These are phyloP conservation scores for Pimpla rufipes DNA, from an alignment of 2,888 invertebrate genomes.

Conservation along the genomic window DNA sequence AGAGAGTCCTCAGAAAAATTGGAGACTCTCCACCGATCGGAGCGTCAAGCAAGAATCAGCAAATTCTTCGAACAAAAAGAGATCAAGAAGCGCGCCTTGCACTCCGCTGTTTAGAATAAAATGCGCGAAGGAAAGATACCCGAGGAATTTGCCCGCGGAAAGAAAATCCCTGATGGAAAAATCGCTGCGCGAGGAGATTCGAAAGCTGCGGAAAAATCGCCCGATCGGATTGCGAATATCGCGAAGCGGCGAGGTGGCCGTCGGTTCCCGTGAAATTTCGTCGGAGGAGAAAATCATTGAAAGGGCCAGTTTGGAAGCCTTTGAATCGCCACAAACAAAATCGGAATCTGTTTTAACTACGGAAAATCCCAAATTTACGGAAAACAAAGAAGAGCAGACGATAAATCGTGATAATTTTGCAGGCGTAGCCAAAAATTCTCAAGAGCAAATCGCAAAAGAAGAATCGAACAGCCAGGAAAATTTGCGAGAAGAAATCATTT, in stretches of 20 bases:
- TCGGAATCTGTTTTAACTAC: too few species aligned
- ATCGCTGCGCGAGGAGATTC: slow-evolving; percentile 31
- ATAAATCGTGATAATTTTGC: too few species aligned
- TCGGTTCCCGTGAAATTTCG: slow-evolving; percentile 28
- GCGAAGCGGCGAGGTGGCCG: slow-evolving; percentile 56
- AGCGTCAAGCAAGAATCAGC: not conserved
- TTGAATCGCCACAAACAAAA: too few species aligned
- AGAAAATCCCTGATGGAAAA: slow-evolving; percentile 18
- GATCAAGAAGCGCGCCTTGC: slow-evolving; percentile 67
- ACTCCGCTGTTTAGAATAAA: slow-evolving; percentile 63
- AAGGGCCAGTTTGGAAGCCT: not conserved
- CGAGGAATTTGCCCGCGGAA: slow-evolving; percentile 46
- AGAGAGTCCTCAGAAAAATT: not conserved
- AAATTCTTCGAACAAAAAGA: slow-evolving; percentile 21
- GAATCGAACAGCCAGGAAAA: too few species aligned
- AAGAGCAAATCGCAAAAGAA: too few species aligned
- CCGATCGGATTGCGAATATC: slow-evolving; percentile 41
- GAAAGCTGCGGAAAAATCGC: slow-evolving; percentile 21
- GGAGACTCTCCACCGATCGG: not conserved
- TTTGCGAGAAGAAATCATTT: too few species aligned
- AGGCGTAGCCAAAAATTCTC: too few species aligned
- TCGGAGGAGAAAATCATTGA: slow-evolving; percentile 39
- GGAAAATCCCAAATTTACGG: too few species aligned
- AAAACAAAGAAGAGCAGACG: too few species aligned
- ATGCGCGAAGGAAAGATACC: slow-evolving; percentile 57